Conservation (phyloP, 2,888 invertebrate species). For the Drosophila sordidula region DNA sequence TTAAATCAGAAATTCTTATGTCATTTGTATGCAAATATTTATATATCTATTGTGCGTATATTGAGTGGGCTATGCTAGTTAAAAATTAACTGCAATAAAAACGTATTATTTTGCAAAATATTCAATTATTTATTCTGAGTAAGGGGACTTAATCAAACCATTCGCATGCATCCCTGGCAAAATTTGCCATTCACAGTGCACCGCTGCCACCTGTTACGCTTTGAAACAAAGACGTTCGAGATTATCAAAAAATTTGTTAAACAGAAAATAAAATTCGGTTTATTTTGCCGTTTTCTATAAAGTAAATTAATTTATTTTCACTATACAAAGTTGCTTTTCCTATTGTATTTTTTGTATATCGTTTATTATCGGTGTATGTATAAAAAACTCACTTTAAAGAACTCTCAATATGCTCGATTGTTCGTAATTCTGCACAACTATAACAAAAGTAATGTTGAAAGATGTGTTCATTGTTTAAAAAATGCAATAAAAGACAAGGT, state of each 20-base stretch:
- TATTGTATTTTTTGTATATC: conserved; percentile 45
- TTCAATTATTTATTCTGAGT: not conserved
- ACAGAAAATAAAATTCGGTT: conserved; percentile 19
- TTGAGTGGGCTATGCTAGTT: conserved; percentile 56
- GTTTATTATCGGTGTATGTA: conserved; percentile 55
- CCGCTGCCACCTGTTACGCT: conserved; percentile 38
- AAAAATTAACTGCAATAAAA: conserved; percentile 72
- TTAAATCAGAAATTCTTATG: conserved; percentile 53
- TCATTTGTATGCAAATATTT: conserved; percentile 59
- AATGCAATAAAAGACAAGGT: conserved; percentile 49
- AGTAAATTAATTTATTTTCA: conserved; percentile 78
- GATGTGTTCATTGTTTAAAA: conserved; percentile 47
- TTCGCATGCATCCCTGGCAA: not conserved
- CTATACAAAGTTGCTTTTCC: conserved; percentile 61
- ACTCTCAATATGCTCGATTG: conserved; percentile 43
- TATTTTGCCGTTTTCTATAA: conserved; percentile 64
- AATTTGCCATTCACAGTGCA: conserved; percentile 24
- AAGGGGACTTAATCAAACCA: not conserved
- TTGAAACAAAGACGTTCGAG: not conserved
- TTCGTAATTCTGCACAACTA: conserved; percentile 55
- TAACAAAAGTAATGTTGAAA: conserved; percentile 59
- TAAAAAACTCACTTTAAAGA: conserved; percentile 62
- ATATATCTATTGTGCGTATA: conserved; percentile 71
- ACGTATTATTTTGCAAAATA: conserved; percentile 58
- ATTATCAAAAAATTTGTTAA: not conserved